Evolutionary conservation across 2,888 invertebrate species (phyloP).

Genomic region (Thereva nobilitata): DNA sequence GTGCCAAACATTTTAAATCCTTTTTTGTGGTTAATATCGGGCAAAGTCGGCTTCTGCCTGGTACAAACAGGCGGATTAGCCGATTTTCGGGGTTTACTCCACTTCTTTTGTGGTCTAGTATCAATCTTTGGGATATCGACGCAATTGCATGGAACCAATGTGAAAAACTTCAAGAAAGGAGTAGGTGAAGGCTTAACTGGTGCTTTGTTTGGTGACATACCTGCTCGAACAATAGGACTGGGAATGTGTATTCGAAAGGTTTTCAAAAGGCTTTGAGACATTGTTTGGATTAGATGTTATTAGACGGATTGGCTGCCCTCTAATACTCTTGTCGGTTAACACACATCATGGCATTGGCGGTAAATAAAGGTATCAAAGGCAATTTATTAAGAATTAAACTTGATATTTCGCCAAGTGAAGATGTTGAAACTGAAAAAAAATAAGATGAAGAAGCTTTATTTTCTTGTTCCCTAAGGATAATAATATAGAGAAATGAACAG

Average conservation of each 20-base stretch:
- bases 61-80: conserved; percentile 23
- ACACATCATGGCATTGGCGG: background rate
- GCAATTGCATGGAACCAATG: conserved; percentile 28
- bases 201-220: conserved; percentile 19
- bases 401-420: too few species aligned
- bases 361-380: too few species aligned
- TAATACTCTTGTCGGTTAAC: conserved; percentile 29
- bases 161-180: conserved; percentile 17
- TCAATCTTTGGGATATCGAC: conserved; percentile 9
- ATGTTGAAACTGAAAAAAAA: too few species aligned
- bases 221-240: conserved; percentile 16
- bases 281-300: conserved; percentile 24
- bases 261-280: conserved; percentile 14
- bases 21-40: conserved; percentile 20
- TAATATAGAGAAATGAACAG: too few species aligned
- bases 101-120: conserved; percentile 7
- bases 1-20: conserved; percentile 32
- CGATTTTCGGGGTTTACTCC: conserved; percentile 28
- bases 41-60: conserved; percentile 9
- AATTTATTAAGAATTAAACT: too few species aligned
- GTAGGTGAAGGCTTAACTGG: conserved; percentile 32
- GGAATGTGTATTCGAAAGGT: conserved; percentile 3
- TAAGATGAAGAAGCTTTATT: too few species aligned
- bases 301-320: conserved; percentile 31
- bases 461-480: too few species aligned